Percentiles rank a stretch among this genome's conserved stretches.
These are phyloP conservation scores for Epiblema foenella DNA, from an alignment of 2,888 invertebrate species.

Conservation along the genomic window DNA sequence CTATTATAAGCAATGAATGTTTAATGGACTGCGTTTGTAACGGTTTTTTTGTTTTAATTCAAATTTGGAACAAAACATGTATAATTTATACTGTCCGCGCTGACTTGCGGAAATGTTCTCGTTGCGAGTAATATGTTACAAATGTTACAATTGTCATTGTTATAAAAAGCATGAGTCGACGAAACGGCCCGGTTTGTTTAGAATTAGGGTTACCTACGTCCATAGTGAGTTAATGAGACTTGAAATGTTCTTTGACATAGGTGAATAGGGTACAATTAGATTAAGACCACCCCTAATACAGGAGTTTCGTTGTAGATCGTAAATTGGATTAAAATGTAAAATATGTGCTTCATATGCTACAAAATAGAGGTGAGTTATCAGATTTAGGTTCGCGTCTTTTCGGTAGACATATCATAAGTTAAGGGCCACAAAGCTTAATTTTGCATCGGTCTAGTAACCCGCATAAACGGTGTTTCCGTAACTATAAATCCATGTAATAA, in stretches of 20 bases:
- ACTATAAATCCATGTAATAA: too few species aligned
- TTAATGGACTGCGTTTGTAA: conserved; percentile 34
- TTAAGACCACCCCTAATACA: conserved; percentile 8
- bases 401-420: too few species aligned
- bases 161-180: conserved; percentile 27
- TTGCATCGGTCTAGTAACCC: too few species aligned
- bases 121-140: conserved; percentile 24
- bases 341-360: neutral
- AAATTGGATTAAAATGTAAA: neutral
- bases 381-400: too few species aligned
- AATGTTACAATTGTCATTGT: conserved; percentile 37
- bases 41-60: conserved; percentile 12
- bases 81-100: conserved; percentile 22
- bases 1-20: conserved; percentile 33
- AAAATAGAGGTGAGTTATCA: too few species aligned
- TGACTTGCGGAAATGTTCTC: conserved; percentile 32
- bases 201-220: conserved; percentile 26
- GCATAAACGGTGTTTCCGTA: too few species aligned
- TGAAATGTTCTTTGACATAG: conserved; percentile 37
- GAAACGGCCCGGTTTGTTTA: conserved; percentile 2
- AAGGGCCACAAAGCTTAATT: too few species aligned
- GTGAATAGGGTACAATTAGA: conserved; percentile 31
- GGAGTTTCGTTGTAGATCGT: conserved; percentile 10
- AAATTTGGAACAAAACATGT: conserved; percentile 33
- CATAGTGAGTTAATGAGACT: conserved; percentile 33